These are phyloP conservation scores for Uropsilus gracilis DNA, from an alignment of 2,113 vertebrate species.

Conservation along the genomic window DNA sequence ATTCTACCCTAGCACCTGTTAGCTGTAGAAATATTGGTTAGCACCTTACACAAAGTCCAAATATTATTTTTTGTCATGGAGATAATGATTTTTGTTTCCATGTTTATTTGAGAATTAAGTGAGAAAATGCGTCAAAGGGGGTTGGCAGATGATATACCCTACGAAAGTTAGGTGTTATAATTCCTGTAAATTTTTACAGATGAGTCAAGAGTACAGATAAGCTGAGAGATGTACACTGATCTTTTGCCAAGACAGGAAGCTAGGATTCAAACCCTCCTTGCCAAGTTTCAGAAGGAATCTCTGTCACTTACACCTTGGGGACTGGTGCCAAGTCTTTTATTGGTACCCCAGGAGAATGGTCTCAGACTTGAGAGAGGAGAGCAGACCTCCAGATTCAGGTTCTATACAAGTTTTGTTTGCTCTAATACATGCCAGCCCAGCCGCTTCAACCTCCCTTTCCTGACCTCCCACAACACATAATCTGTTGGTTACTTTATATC, in stretches of 20 bases:
- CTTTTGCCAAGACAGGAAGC: not conserved
- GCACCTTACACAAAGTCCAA: not conserved
- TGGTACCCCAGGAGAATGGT: not conserved
- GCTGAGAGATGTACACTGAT: not conserved
- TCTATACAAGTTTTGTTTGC: not conserved
- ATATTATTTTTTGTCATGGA: not conserved
- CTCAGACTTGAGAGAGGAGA: not conserved
- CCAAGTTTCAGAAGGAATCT: not conserved
- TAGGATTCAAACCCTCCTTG: slow-evolving; percentile 18
- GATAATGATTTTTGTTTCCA: not conserved
- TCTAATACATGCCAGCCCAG: not conserved
- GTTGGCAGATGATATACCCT: not conserved
- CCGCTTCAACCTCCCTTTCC: not conserved
- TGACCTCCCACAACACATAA: not conserved
- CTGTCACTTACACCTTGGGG: not conserved
- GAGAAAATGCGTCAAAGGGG: not conserved
- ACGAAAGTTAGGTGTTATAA: not conserved
- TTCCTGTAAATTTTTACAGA: not conserved
- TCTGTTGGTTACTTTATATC: not conserved
- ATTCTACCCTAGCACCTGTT: not conserved
- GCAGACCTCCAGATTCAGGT: not conserved
- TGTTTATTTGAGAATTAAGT: not conserved
- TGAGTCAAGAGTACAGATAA: not conserved
- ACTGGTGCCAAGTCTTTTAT: not conserved
- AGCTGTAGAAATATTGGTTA: not conserved